Evolutionary conservation across 1,140 invertebrate species (phyloP), one percentile per base, ranked within the genome.

Genomic region (Atta texana): DNA sequence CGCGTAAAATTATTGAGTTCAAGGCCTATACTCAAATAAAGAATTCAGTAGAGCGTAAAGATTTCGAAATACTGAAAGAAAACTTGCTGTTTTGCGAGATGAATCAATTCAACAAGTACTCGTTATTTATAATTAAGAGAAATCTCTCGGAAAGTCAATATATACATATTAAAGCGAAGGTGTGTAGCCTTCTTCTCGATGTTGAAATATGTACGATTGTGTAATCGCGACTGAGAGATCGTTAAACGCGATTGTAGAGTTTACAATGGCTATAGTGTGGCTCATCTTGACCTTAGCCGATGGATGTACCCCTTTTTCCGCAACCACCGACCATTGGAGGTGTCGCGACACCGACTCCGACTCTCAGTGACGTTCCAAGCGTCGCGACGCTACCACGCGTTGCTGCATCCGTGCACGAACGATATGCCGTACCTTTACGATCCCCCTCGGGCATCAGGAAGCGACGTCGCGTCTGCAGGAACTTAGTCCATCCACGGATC

Each of bases 301-400:
- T 94, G 94, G 90, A 94, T 14, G 90, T 94, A 10, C 94, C 94
- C 24, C 85, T 87, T 74, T 95, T 95, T 75, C 94, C 94, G 66
- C 89, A 87, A 49, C 94, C 94, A 7, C 94, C 94, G 86, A 85
- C 82, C 21, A 72, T 89, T 63, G 74, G 66, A 64, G 85, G 64
- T 18, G 63, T 85, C 51, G 44, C 88, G 31, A 85, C 85, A 34
- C 31, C 31, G 31, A 34, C 31, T 34, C 31, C 0, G 31, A 34
- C 31, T 53, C 71, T 87, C 87, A 92, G 89, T 92, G 89, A 87
- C 87, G 85, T 81, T 63, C 63, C 84, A 61, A 63, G 85, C 80
- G 72, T 89, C 55, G 87, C 81, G 68, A 89, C 90, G 87, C 78
- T 77, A 21, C 51, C 76, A 82, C 85, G 63, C 34, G 34, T 39